Evolutionary conservation across 2,113 vertebrate species (phyloP), one percentile per base, ranked within the genome.

Genomic region (Bombycilla garrulus): DNA sequence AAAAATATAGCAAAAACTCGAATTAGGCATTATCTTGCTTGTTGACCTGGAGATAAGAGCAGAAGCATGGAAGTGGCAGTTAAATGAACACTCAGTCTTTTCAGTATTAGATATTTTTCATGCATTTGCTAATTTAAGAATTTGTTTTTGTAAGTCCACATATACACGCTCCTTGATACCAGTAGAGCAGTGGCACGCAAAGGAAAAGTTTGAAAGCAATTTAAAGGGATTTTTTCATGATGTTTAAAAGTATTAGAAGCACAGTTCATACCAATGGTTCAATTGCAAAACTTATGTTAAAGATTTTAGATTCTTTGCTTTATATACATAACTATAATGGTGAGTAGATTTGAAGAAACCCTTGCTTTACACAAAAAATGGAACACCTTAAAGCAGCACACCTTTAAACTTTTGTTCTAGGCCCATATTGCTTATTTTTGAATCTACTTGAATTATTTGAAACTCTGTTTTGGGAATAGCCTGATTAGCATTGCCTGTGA

Each of bases 51-150:
- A 92, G 53, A 33, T 88, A 92, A 78, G 69, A 94, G 92, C 85
- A 69, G 92, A 96, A 95, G 94, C 93, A 86, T 88, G 95, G 92
- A 92, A 92, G 90, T 92, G 72, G 71, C 44, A 83, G 93, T 97
- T 96, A 96, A 88, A 86, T 78, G 87, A 85, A 85, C 85, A 83
- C 33, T 90, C 82, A 83, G 51, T 86, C 69, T 86, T 74, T 89
- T 48, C 85, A 57, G 36, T 74, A 93, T 92, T 96, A 95, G 86
- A 45, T 86, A 42, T 61, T 92, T 92, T 67, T 90, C 94, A 96
- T 95, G 96, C 96, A 92, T 71, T 77, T 65, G 51, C 31, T 33
- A 31, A 80, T 81, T 80, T 78, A 93, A 67, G 58, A 86, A 88
- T 73, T 85, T 8, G 1, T 12, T 84, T 87, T 82, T 90, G 1